Percentiles rank a stretch among this genome's conserved stretches.
Evolutionary conservation across 2,113 vertebrate genomes (phyloP).

Genomic region (Holacanthus passer): DNA sequence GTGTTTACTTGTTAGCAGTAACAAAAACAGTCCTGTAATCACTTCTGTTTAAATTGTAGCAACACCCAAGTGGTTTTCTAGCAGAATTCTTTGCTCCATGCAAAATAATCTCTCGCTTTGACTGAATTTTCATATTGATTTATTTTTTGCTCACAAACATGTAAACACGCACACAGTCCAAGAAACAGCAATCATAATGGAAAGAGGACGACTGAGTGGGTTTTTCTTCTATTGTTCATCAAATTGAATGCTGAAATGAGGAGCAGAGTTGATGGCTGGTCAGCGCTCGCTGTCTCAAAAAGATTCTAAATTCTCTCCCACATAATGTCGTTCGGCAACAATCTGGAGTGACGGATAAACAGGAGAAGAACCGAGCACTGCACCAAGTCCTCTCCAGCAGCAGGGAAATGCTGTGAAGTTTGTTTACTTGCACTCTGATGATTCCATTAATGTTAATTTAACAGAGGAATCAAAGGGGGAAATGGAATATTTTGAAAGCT

Average conservation of each 20-base stretch:
- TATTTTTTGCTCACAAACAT: background rate
- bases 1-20: background rate
- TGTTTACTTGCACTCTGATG: slow-evolving; percentile 70
- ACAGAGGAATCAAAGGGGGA: slow-evolving; percentile 52
- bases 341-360: slow-evolving; percentile 26
- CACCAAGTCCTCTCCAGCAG: slow-evolving; percentile 33
- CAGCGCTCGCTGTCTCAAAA: background rate
- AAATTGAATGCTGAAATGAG: slow-evolving; percentile 11
- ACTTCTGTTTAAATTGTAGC: background rate
- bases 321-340: slow-evolving; percentile 25
- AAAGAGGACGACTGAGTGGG: background rate
- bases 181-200: background rate
- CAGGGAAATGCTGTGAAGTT: slow-evolving; percentile 59
- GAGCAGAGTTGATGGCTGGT: background rate
- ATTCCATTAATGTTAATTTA: slow-evolving; percentile 63
- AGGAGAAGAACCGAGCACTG: background rate
- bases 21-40: background rate
- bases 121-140: slow-evolving; percentile 1
- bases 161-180: background rate
- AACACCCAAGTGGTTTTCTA: background rate
- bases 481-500: slow-evolving; percentile 58
- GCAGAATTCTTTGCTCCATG: background rate
- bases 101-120: background rate
- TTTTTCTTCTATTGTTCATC: background rate
- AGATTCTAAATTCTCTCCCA: slow-evolving; percentile 1